Evolutionary conservation across 2,113 vertebrate genomes (phyloP).

Genomic region (Oostethus manadensis): DNA sequence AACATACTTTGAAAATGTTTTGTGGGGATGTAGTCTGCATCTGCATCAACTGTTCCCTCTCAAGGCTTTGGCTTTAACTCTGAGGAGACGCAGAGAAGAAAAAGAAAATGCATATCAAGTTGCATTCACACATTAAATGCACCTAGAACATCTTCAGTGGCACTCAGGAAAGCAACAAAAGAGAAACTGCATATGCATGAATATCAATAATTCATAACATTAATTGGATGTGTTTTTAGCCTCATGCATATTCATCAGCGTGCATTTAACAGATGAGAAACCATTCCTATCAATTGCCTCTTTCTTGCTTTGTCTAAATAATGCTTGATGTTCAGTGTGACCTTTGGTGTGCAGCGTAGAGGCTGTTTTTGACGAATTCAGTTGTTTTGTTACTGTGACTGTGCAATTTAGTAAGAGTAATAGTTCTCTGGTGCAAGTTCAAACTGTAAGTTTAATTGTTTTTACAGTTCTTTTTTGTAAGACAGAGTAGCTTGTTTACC

Average conservation of each 20-base stretch:
- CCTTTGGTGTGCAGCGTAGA: constrained; percentile 52
- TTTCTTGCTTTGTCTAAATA: constrained; percentile 20
- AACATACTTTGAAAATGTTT: neutral
- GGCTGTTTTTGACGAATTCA: constrained; percentile 36
- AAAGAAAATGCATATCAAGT: constrained; percentile 12
- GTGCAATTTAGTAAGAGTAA: too few species aligned
- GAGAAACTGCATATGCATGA: constrained; percentile 71
- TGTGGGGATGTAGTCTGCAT: neutral
- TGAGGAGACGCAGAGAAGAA: neutral
- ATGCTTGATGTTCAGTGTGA: constrained; percentile 50
- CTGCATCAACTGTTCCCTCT: neutral
- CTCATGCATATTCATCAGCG: constrained; percentile 72
- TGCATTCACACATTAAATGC: neutral
- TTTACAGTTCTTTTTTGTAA: too few species aligned
- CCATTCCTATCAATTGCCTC: constrained; percentile 49
- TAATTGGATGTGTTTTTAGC: constrained; percentile 73
- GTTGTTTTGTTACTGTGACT: constrained; percentile 36
- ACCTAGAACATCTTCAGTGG: constrained; percentile 7
- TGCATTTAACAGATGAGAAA: constrained; percentile 55
- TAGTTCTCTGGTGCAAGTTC: too few species aligned
- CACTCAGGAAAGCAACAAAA: constrained; percentile 61
- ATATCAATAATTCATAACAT: constrained; percentile 73
- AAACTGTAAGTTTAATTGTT: too few species aligned
- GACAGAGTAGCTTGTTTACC: too few species aligned
- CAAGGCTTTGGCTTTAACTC: neutral